Conservation (phyloP, 2,113 vertebrate genomes). For the Rhabdomys dilectus region DNA sequence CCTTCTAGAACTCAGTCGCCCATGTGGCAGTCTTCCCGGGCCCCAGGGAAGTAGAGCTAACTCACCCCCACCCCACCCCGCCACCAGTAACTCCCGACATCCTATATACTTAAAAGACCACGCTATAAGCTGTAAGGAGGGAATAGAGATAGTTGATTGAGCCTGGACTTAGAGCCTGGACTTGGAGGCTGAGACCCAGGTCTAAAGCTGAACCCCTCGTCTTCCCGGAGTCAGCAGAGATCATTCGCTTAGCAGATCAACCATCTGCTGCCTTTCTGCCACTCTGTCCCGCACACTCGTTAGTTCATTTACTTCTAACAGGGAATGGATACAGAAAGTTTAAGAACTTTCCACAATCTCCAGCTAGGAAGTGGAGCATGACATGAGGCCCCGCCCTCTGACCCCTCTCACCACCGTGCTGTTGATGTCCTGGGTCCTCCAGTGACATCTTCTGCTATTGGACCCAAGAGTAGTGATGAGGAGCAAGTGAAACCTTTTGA, state of each 20-base stretch:
- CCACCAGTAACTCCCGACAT: not conserved
- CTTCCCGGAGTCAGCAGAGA: not conserved
- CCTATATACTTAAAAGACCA: not conserved
- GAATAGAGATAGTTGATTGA: not conserved
- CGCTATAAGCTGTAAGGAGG: not conserved
- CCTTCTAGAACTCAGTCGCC: not conserved
- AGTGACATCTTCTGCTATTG: not conserved
- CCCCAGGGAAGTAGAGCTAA: not conserved
- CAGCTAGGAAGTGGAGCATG: not conserved
- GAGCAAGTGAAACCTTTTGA: not conserved
- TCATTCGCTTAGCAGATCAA: too few species aligned
- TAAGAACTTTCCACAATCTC: not conserved
- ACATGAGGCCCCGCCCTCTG: not conserved
- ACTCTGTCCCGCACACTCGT: rapidly evolving
- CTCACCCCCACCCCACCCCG: not conserved
- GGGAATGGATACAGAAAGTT: not conserved
- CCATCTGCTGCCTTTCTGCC: not conserved
- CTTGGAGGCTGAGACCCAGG: not conserved
- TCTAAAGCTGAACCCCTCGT: not conserved
- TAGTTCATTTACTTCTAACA: not conserved
- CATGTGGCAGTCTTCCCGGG: not conserved
- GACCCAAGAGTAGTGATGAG: not conserved
- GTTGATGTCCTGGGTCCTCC: not conserved
- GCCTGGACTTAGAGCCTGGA: too few species aligned
- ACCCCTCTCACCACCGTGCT: not conserved